These are phyloP conservation scores for Crocidura indochinensis DNA, from an alignment of 2,797 vertebrate genomes.

Conservation along the genomic window DNA sequence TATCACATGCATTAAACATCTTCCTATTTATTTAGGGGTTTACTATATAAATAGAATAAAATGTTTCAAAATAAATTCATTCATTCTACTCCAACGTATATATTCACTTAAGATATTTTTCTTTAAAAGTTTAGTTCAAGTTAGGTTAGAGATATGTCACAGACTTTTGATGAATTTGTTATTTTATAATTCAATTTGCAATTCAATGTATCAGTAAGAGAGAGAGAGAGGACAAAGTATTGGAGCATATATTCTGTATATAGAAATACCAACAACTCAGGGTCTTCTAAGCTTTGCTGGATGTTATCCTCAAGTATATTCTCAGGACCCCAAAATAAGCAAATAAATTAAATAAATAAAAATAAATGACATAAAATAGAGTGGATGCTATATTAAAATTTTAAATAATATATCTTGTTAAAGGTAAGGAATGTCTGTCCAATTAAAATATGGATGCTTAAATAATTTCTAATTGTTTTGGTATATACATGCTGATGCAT, in stretches of 20 bases:
- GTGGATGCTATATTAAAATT: background rate
- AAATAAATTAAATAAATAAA: no score
- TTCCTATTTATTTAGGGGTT: background rate
- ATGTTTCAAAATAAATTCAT: background rate
- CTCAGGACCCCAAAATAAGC: no score
- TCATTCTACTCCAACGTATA: background rate
- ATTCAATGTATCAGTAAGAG: background rate
- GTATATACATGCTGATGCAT: background rate
- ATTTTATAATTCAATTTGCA: constrained; percentile 32
- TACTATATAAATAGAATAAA: background rate
- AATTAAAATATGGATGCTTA: background rate
- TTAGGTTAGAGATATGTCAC: no score
- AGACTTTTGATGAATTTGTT: no score
- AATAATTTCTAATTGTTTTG: background rate
- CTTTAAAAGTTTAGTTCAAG: background rate
- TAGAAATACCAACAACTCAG: no score
- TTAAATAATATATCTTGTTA: background rate
- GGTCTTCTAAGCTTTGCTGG: no score
- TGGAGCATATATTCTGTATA: no score
- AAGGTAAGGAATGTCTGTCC: background rate
- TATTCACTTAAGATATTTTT: background rate
- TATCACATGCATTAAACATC: background rate
- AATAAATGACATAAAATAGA: no score
- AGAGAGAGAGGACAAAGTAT: no score
- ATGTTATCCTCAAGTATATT: no score